Evolutionary conservation across 1,140 invertebrate species (phyloP).

Genomic region (Drosophila tristis): DNA sequence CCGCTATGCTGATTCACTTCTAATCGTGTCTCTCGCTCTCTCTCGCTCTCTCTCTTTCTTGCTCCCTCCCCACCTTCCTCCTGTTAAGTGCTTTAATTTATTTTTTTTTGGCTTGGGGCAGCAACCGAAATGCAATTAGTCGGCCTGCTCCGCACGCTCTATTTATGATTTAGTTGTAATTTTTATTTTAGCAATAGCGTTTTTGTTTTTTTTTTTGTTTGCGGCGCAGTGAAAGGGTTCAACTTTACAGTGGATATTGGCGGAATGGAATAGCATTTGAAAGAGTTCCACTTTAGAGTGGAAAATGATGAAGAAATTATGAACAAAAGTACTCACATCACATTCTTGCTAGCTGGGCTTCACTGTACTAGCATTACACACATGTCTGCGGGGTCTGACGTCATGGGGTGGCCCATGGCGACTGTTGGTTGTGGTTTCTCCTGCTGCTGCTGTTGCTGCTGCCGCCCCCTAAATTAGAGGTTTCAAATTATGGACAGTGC

Average conservation of each 20-base stretch:
- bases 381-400: slow-evolving; percentile 50
- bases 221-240: slow-evolving; percentile 67
- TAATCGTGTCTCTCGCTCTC: slow-evolving; percentile 10
- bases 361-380: slow-evolving; percentile 22
- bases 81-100: slow-evolving; percentile 18
- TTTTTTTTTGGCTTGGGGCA: slow-evolving; percentile 7
- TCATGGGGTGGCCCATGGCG: slow-evolving; percentile 43
- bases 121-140: slow-evolving; percentile 48
- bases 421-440: slow-evolving; percentile 43
- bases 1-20: slow-evolving; percentile 57
- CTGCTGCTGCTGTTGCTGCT: too few relatives aligned
- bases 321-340: too few relatives aligned
- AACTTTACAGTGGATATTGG: slow-evolving; percentile 39
- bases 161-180: slow-evolving; percentile 42
- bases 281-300: not conserved
- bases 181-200: slow-evolving; percentile 11
- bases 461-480: slow-evolving; percentile 38
- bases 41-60: too few relatives aligned
- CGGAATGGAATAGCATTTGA: not conserved
- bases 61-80: slow-evolving; percentile 15
- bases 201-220: slow-evolving; percentile 13
- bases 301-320: too few relatives aligned
- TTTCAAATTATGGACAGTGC: slow-evolving; percentile 14
- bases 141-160: slow-evolving; percentile 38
- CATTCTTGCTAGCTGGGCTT: not conserved